Base-by-base conservation (phyloP, 2,113 vertebrate species). In the Asarcornis scutulata region DNA sequence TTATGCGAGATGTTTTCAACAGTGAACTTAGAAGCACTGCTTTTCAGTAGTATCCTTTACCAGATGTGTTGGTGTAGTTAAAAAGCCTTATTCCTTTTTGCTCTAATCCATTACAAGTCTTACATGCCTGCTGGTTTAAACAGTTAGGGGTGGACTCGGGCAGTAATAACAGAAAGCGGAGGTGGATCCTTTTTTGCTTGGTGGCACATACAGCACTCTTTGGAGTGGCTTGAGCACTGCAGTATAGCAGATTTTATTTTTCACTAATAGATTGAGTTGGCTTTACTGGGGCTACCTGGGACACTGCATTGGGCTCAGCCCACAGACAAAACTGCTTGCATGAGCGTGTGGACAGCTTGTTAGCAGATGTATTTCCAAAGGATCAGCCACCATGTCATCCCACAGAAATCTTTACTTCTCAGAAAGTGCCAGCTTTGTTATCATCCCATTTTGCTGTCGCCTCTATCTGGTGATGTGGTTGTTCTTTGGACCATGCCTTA, bases 121-220 rank as follows among this genome's bases (percentile, higher is more conserved):
- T 83, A 23, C 46, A 27, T 5, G 1, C 15, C 42, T 64, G 4
- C 42, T 62, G 68, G 17, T 36, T 76, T 66, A 64, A 80, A 62
- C 16, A 76, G 56, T 60, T 91, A 86, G 34, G n/a, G 8, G 29
- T 90, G 62, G 78, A 55, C 66, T 90, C 7, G 23, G 72, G 46
- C 42, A 79, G 23, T 56, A 67, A 44, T 34, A 63, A 40, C 81
- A 56, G 77, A 75, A 80, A 96, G 79, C 48, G 96, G 78, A 78
- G 17, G 22, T 6, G 4, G 75, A 40, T 38, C 12, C 5, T 64
- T 38, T 52, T 92, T 95, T 91, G 60, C 76, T 96, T 87, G 40
- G 40, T 13, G 71, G 56, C 32, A 25, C 17, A n/a, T n/a, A 85
- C 53, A 91, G 9, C 7, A 34, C 44, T 29, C 78, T 90, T 85